Evolutionary conservation across 1,140 invertebrate genomes (phyloP).

Genomic region (Nylanderia fulva): DNA sequence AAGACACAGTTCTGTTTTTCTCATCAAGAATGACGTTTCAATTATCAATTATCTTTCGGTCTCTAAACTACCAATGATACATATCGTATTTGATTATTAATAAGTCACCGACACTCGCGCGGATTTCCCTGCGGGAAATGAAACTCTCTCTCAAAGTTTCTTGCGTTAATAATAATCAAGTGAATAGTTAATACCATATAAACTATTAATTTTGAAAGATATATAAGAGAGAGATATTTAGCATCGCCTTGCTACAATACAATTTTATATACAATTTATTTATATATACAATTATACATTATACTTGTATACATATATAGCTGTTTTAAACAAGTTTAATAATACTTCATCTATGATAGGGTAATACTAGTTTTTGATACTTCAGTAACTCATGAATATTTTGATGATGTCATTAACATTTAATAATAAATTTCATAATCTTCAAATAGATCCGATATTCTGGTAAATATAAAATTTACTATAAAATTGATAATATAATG

Average conservation of each 20-base stretch:
- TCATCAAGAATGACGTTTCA: not conserved
- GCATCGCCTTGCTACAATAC: too few relatives aligned
- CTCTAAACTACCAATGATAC: not conserved
- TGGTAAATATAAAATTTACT: too few relatives aligned
- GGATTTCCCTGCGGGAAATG: not conserved
- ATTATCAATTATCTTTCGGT: constrained; percentile 8
- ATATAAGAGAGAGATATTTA: not conserved
- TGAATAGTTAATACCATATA: not conserved
- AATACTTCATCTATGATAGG: too few relatives aligned
- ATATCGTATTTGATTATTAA: constrained; percentile 13
- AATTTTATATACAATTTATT: too few relatives aligned
- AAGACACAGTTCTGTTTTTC: not conserved
- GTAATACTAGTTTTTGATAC: too few relatives aligned
- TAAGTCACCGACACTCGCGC: constrained; percentile 13
- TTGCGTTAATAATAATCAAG: not conserved
- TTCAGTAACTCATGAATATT: not conserved
- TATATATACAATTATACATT: too few relatives aligned
- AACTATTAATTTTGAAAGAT: not conserved
- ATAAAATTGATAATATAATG: not conserved
- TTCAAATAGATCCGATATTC: too few relatives aligned
- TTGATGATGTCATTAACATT: too few relatives aligned
- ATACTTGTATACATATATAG: too few relatives aligned
- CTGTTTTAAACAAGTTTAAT: not conserved
- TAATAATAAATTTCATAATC: too few relatives aligned
- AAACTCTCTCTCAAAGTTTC: not conserved